Conservation (phyloP, 2,888 invertebrate species). For the Hypsopygia costalis region DNA sequence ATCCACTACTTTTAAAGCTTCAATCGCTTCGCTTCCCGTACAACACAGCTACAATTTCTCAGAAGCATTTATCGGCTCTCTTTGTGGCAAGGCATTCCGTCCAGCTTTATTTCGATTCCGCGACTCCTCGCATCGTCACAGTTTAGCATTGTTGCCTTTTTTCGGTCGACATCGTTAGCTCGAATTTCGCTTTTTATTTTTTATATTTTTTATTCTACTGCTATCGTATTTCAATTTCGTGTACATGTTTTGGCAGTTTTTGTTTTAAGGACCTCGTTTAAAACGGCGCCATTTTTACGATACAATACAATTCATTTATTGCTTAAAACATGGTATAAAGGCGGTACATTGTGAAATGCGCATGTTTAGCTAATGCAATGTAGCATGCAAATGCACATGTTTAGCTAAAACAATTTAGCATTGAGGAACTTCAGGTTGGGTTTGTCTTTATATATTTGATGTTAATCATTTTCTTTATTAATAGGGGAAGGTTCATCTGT, state of each 20-base stretch:
- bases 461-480: too few relatives aligned
- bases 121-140: slow-evolving; percentile 49
- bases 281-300: neutral
- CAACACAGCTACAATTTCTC: slow-evolving; percentile 5
- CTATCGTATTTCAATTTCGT: slow-evolving; percentile 24
- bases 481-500: too few relatives aligned
- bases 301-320: too few relatives aligned
- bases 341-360: too few relatives aligned
- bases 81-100: slow-evolving; percentile 21
- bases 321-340: too few relatives aligned
- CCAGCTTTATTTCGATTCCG: slow-evolving; percentile 54
- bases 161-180: slow-evolving; percentile 44
- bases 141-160: slow-evolving; percentile 50
- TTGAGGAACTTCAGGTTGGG: too few relatives aligned
- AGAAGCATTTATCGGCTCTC: slow-evolving; percentile 8
- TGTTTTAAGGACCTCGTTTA: slow-evolving; percentile 5
- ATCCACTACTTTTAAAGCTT: too few relatives aligned
- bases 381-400: too few relatives aligned
- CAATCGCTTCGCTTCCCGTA: neutral
- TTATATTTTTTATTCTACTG: slow-evolving; percentile 40
- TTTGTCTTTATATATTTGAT: too few relatives aligned
- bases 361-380: too few relatives aligned
- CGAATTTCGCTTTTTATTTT: slow-evolving; percentile 26
- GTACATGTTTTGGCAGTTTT: slow-evolving; percentile 24
- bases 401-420: too few relatives aligned